Evolutionary conservation across 2,113 vertebrate species (phyloP).

Genomic region (Chinchilla lanigera): DNA sequence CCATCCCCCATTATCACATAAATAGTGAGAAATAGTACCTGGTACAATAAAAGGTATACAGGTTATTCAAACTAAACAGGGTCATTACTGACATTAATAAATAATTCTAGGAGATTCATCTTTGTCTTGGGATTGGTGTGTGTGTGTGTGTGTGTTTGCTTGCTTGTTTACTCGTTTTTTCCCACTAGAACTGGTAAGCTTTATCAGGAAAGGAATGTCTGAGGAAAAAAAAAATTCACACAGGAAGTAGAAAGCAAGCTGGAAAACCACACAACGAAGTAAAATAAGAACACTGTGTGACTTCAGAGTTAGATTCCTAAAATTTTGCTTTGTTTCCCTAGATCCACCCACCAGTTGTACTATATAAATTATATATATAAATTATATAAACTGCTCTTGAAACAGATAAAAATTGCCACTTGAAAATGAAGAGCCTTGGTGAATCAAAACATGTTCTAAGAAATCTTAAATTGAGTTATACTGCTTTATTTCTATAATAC

Average conservation of each 20-base stretch:
- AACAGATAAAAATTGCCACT: background rate
- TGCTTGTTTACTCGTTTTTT: background rate
- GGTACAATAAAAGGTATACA: fast-evolving
- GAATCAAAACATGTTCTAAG: background rate
- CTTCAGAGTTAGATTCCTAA: background rate
- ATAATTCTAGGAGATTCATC: background rate
- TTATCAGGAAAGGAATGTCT: background rate
- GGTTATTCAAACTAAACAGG: background rate
- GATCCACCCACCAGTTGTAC: background rate
- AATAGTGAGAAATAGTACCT: background rate
- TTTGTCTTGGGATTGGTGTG: background rate
- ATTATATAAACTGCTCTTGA: background rate
- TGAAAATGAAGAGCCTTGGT: background rate
- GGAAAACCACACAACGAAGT: background rate
- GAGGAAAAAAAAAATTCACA: background rate
- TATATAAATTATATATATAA: background rate
- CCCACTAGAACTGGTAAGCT: background rate
- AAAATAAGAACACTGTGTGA: background rate
- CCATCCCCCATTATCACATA: too few relatives aligned
- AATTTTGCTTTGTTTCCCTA: background rate
- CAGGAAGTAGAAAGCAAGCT: background rate
- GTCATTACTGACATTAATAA: background rate
- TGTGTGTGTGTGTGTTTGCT: background rate
- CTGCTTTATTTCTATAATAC: conserved; percentile 23
- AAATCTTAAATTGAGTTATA: background rate